Percentiles rank a stretch among this genome's conserved stretches.
Conservation (phyloP, 2,797 vertebrate species). For the Cyclura pinguis region DNA sequence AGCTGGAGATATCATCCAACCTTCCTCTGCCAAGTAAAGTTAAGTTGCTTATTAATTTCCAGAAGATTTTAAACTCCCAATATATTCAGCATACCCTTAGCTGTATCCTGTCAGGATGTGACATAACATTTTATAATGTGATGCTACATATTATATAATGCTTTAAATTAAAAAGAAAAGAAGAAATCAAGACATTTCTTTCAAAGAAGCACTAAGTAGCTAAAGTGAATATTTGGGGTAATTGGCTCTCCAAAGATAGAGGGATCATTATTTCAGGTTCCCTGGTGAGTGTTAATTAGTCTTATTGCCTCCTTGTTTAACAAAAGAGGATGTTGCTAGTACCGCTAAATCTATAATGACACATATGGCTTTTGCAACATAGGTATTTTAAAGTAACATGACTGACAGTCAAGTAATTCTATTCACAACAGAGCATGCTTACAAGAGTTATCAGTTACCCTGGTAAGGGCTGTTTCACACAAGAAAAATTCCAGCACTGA, state of each 20-base stretch:
- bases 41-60: slow-evolving; percentile 82
- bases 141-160: slow-evolving; percentile 84
- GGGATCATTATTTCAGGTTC: slow-evolving; percentile 83
- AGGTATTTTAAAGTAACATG: slow-evolving; percentile 83
- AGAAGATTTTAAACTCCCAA: slow-evolving; percentile 78
- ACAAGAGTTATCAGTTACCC: slow-evolving; percentile 54
- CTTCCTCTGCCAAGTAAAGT: slow-evolving; percentile 77
- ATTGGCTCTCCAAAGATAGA: slow-evolving; percentile 83
- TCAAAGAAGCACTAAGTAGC: slow-evolving; percentile 79
- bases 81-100: slow-evolving; percentile 80
- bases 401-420: slow-evolving; percentile 80
- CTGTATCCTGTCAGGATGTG: slow-evolving; percentile 84
- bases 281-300: slow-evolving; percentile 85
- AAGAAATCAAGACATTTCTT: slow-evolving; percentile 78
- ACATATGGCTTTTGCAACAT: slow-evolving; percentile 78
- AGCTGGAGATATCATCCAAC: slow-evolving; percentile 70
- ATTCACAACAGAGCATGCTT: slow-evolving; percentile 71
- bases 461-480: slow-evolving; percentile 17
- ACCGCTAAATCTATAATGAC: slow-evolving; percentile 82
- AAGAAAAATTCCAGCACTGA: slow-evolving; percentile 14
- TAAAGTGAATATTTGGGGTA: slow-evolving; percentile 86
- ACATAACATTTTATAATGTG: slow-evolving; percentile 83
- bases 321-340: slow-evolving; percentile 80
- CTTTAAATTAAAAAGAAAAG: slow-evolving; percentile 79
- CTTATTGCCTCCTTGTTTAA: slow-evolving; percentile 84